A percentile compares a stretch with the other conserved stretches of the same genome.
Conservation (phyloP, 2,888 invertebrate species). For the Diadegma fenestrale region DNA sequence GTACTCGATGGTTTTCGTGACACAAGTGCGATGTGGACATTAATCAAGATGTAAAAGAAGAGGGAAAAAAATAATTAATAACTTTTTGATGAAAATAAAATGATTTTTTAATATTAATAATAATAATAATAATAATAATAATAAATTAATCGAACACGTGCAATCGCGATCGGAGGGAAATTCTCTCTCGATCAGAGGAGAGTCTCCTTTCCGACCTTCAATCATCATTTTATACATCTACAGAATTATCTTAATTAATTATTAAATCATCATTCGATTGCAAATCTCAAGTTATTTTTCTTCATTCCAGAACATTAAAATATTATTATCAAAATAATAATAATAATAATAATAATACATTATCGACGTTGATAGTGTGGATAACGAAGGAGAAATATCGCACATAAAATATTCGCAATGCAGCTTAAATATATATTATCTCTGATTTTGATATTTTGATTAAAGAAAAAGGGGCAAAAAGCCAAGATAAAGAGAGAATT, state of each 20-base stretch:
- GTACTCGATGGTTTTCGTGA: constrained; percentile 44
- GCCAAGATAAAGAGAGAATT: not conserved
- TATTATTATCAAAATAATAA: constrained; percentile 1
- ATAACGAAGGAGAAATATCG: constrained; percentile 2
- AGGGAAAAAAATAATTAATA: constrained; percentile 9
- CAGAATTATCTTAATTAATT: constrained; percentile 17
- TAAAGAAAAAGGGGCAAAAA: not conserved
- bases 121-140: constrained; percentile 18
- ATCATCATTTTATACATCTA: constrained; percentile 33
- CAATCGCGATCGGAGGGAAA: not conserved
- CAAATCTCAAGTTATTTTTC: constrained; percentile 21
- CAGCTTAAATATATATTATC: constrained; percentile 55
- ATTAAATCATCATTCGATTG: constrained; percentile 41
- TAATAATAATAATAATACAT: constrained; percentile 18
- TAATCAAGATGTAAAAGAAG: constrained; percentile 31
- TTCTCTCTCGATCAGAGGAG: not conserved
- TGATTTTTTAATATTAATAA: not conserved
- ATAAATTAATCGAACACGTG: constrained; percentile 42
- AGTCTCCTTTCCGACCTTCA: constrained; percentile 10
- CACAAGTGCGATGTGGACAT: constrained; percentile 5
- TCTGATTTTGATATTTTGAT: constrained; percentile 37
- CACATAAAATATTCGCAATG: constrained; percentile 30
- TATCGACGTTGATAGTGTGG: constrained; percentile 25
- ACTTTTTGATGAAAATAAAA: not conserved
- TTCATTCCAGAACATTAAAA: not conserved